Conservation (phyloP, 2,113 vertebrate species). For the Potamarius usumacintae region DNA sequence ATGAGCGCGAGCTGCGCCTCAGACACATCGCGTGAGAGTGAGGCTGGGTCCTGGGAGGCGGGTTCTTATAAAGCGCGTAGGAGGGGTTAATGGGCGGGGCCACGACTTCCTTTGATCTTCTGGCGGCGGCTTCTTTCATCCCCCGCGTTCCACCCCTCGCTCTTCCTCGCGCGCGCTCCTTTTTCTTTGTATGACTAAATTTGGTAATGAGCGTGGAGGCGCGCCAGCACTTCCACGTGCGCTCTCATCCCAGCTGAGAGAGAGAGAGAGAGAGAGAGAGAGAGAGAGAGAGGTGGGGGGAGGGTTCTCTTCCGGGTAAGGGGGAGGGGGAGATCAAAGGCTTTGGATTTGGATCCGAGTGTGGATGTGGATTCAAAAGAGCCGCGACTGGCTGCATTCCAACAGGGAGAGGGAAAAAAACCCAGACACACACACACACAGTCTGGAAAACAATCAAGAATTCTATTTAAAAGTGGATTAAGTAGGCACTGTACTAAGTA, state of each 20-base stretch:
- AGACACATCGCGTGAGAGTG: conserved; percentile 75
- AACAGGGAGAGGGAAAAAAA: conserved; percentile 71
- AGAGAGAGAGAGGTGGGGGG: conserved; percentile 73
- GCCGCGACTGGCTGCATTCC: conserved; percentile 80
- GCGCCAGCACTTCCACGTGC: conserved; percentile 96
- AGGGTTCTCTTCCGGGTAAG: conserved; percentile 97
- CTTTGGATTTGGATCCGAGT: conserved; percentile 87
- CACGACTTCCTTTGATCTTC: conserved; percentile 88
- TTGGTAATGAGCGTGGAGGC: conserved; percentile 88
- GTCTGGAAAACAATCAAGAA: conserved; percentile 34
- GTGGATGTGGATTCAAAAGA: conserved; percentile 84
- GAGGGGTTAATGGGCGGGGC: conserved; percentile 82
- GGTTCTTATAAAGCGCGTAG: conserved; percentile 81
- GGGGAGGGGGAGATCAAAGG: conserved; percentile 87
- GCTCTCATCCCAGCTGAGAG: conserved; percentile 93
- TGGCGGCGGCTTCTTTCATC: conserved; percentile 92
- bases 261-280: conserved; percentile 39
- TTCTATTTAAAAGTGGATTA: conserved; percentile 30
- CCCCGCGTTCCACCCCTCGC: conserved; percentile 49
- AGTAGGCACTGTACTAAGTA: background rate
- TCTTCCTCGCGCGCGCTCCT: conserved; percentile 63
- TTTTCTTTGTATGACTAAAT: conserved; percentile 97
- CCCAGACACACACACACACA: conserved; percentile 48
- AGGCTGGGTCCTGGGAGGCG: conserved; percentile 67
- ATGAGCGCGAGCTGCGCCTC: conserved; percentile 46